A percentile compares a stretch with the other conserved stretches of the same genome.
phyloP scores from a whole-genome alignment of 2,113 vertebrate species.

The Psittacus erithacus region DNA sequence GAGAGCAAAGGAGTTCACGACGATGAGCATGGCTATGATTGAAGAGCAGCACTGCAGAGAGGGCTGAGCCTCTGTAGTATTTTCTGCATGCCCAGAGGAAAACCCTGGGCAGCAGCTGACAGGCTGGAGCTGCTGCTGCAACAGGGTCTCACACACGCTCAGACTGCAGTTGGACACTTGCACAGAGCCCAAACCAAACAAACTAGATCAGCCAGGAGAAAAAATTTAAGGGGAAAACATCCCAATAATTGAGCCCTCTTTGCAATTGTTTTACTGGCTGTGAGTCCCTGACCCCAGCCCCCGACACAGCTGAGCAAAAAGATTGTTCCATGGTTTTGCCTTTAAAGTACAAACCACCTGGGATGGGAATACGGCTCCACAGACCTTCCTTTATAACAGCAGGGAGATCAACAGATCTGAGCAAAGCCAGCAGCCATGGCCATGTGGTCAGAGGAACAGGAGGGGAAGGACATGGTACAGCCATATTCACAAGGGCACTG shows the following conservation, averaged over 20 bases:
- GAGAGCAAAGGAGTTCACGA: background rate
- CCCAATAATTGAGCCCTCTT: background rate
- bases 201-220: background rate
- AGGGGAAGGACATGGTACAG: background rate
- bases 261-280: background rate
- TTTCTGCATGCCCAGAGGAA: background rate
- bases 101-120: background rate
- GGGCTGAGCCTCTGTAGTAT: background rate
- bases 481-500: background rate
- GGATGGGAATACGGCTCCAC: background rate
- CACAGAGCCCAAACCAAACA: background rate
- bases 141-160: background rate
- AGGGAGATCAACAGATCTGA: background rate
- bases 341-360: background rate
- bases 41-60: background rate
- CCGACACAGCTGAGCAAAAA: background rate
- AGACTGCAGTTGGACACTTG: background rate
- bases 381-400: background rate
- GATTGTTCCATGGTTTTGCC: background rate
- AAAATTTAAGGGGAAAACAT: slow-evolving; percentile 13
- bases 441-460: accelerated
- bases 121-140: background rate
- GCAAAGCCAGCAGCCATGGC: background rate
- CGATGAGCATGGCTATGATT: background rate
- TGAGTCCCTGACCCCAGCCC: background rate